Conservation (phyloP, 2,888 invertebrate genomes). For the Epinotia bilunana region DNA sequence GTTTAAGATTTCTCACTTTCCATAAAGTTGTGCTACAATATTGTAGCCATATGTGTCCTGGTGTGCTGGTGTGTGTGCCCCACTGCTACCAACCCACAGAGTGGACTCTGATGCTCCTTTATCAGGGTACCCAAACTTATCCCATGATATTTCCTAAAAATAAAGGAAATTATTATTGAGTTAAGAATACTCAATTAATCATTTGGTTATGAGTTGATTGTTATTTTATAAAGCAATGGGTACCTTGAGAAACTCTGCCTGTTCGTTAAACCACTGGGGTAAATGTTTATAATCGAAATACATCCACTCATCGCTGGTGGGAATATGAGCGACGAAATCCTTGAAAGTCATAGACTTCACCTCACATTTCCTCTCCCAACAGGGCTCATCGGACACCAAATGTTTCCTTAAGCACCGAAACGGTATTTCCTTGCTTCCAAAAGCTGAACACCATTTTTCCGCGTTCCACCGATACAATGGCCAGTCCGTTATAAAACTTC, state of each 20-base stretch:
- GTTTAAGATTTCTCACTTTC: slow-evolving; percentile 84
- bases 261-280: slow-evolving; percentile 86
- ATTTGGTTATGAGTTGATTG: not conserved
- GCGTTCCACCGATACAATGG: slow-evolving; percentile 84
- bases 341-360: slow-evolving; percentile 84
- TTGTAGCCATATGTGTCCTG: slow-evolving; percentile 97
- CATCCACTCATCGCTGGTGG: slow-evolving; percentile 85
- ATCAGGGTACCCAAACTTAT: slow-evolving; percentile 88
- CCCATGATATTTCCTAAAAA: slow-evolving; percentile 82
- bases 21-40: slow-evolving; percentile 94
- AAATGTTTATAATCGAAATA: slow-evolving; percentile 95
- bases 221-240: not conserved
- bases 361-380: slow-evolving; percentile 91
- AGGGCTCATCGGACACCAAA: slow-evolving; percentile 83
- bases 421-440: slow-evolving; percentile 82
- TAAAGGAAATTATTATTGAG: slow-evolving; percentile 18
- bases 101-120: slow-evolving; percentile 88
- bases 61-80: slow-evolving; percentile 97
- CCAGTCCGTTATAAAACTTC: slow-evolving; percentile 83
- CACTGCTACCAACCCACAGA: slow-evolving; percentile 94
- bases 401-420: slow-evolving; percentile 81
- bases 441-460: slow-evolving; percentile 84
- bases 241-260: slow-evolving; percentile 85
- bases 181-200: not conserved
- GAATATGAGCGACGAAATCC: slow-evolving; percentile 83